Conservation (phyloP, 92 coral and sea anemone species). For the Epizoanthus scotinus region DNA sequence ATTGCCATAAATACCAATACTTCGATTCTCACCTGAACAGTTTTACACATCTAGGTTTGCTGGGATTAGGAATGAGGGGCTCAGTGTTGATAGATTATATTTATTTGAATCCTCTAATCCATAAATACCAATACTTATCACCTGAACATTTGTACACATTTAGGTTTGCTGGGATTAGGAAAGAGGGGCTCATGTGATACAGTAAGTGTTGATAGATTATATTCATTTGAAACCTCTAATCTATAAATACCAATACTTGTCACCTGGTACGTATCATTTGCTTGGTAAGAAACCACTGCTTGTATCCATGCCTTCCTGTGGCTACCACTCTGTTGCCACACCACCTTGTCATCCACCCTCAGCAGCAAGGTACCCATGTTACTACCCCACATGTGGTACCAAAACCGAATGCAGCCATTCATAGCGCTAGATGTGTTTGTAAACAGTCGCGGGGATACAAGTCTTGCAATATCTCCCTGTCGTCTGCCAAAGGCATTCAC, state of each 20-base stretch:
- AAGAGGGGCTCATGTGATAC: no score
- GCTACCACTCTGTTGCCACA: constrained; percentile 47
- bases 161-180: no score
- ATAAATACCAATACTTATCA: no score
- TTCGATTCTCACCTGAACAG: no score
- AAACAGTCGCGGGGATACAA: constrained; percentile 18
- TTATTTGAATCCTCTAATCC: no score
- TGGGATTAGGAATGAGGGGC: no score
- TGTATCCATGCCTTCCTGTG: constrained; percentile 42
- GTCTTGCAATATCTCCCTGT: constrained; percentile 45
- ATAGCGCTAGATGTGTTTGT: constrained; percentile 18
- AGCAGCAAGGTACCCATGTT: constrained; percentile 53
- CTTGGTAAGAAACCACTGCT: constrained; percentile 13
- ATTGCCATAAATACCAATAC: no score
- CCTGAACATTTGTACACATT: no score
- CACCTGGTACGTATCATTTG: constrained; percentile 27
- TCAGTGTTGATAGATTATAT: no score
- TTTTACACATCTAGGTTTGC: no score
- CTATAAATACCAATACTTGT: background rate
- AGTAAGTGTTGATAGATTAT: no score
- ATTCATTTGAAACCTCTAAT: no score
- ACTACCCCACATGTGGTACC: constrained; percentile 54
- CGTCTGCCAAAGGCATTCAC: constrained; percentile 41
- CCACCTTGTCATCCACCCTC: constrained; percentile 12
- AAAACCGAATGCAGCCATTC: constrained; percentile 36